Base-by-base conservation (phyloP, 37 sponge, comb jelly and placozoan genomes). In the Beroe forskalii region DNA sequence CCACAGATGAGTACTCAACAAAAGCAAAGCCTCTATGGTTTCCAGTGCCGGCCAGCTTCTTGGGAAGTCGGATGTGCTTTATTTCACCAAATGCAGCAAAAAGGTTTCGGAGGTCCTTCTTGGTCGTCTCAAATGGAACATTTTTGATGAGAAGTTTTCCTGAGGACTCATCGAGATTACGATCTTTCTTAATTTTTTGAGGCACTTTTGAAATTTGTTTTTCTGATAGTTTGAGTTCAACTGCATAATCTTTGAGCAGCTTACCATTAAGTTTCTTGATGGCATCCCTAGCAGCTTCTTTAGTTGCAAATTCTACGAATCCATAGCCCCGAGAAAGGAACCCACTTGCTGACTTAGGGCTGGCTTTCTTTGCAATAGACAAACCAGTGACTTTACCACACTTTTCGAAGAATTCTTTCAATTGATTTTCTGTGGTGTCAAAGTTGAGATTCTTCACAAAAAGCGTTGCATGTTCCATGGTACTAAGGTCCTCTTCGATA, bases 381-480 rank as follows among this genome's bases (percentile, higher is more conserved):
- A 64, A 4, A 0, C 38, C 76, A 25, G 30, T 62, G 0, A 93
- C 67, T 17, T 27, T 33, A 0, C 92, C 93, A 41, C 91, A 32
- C 22, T 62, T 64, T 1, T 91, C 75, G 37, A 98, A 98, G 23
- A 93, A 62, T 0, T 91, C 61, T 22, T 69, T 89, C 40, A 97
- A 90, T 0, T 64, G 31, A 0, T 93, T 92, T 38, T 95, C 95
- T 28, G 91, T 83, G 14, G 98, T 94, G 22, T 93, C 92, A 91
- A 98, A 98, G 76, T 96, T 96, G 14, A 98, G 86, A 60, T 98
- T 98, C 62, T 96, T 98, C 67, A 98, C 94, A 93, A 96, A 98
- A 1, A 98, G 62, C 8, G 94, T 95, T 23, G 91, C 61, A 44
- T 91, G 91, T 19, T 90, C 75, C 38, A 37, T 89, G 0, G 40